These are phyloP conservation scores for Halyomorpha halys DNA, from an alignment of 1,140 invertebrate genomes.

Conservation along the genomic window DNA sequence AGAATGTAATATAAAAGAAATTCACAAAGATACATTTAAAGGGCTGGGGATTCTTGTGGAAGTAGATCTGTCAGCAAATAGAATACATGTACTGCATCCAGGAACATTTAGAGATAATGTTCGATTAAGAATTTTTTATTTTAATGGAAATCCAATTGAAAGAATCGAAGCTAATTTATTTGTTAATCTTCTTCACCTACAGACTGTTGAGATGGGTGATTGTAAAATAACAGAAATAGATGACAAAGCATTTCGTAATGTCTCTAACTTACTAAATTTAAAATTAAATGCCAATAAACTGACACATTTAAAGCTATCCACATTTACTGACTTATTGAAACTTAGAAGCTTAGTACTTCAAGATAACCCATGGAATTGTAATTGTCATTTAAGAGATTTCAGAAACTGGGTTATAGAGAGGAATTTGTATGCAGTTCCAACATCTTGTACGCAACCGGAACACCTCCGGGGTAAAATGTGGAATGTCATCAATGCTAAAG, in stretches of 20 bases:
- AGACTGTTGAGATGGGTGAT: slow-evolving; percentile 62
- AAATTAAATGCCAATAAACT: slow-evolving; percentile 62
- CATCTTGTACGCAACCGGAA: slow-evolving; percentile 55
- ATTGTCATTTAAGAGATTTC: slow-evolving; percentile 69
- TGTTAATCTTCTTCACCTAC: slow-evolving; percentile 57
- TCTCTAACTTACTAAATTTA: slow-evolving; percentile 53
- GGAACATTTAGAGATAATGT: slow-evolving; percentile 28
- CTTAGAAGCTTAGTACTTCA: slow-evolving; percentile 63
- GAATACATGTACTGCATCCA: slow-evolving; percentile 31
- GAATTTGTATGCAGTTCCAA: slow-evolving; percentile 60
- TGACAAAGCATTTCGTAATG: slow-evolving; percentile 56
- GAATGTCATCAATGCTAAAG: slow-evolving; percentile 54
- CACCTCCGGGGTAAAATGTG: slow-evolving; percentile 54
- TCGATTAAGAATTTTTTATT: slow-evolving; percentile 43
- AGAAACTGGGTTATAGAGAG: slow-evolving; percentile 60
- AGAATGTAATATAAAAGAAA: slow-evolving; percentile 56
- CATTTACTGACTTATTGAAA: slow-evolving; percentile 47
- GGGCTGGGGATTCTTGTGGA: slow-evolving; percentile 73
- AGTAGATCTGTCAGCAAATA: slow-evolving; percentile 70
- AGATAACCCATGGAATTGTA: slow-evolving; percentile 79
- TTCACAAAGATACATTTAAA: slow-evolving; percentile 63
- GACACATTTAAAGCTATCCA: slow-evolving; percentile 42
- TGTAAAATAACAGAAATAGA: slow-evolving; percentile 60
- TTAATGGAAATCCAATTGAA: slow-evolving; percentile 62
- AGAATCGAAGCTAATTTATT: slow-evolving; percentile 63